Conservation (phyloP, 2,888 invertebrate genomes). For the Sericinus montela region DNA sequence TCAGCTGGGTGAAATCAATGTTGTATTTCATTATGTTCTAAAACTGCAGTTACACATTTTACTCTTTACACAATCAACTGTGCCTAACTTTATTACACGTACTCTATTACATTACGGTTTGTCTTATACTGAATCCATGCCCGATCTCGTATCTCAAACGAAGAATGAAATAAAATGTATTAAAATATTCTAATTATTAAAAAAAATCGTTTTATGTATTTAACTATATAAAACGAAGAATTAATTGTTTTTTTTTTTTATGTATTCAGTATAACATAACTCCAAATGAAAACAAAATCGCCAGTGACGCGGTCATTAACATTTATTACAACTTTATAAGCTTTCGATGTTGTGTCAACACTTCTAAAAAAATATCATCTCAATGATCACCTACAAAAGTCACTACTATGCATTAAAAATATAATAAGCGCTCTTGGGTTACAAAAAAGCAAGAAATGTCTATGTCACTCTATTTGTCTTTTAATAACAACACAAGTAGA, state of each 20-base stretch:
- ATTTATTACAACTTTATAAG: constrained; percentile 26
- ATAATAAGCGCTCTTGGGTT: constrained; percentile 1
- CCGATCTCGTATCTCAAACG: background rate
- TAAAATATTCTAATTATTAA: too few relatives aligned
- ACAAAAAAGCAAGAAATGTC: background rate
- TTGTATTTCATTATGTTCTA: constrained; percentile 65
- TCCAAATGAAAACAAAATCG: constrained; percentile 24
- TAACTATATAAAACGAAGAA: too few relatives aligned
- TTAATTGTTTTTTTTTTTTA: background rate
- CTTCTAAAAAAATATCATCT: constrained; percentile 16
- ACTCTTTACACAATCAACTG: constrained; percentile 46
- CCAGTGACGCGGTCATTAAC: constrained; percentile 27
- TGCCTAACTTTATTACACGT: constrained; percentile 58
- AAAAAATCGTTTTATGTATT: too few relatives aligned
- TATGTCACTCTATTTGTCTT: constrained; percentile 8
- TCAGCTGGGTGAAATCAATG: constrained; percentile 79
- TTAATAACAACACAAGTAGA: constrained; percentile 21
- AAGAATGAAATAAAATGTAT: too few relatives aligned
- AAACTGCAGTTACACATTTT: constrained; percentile 42
- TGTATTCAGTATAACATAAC: constrained; percentile 21
- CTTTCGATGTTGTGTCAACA: constrained; percentile 28
- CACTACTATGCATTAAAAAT: constrained; percentile 18
- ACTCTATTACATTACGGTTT: constrained; percentile 18
- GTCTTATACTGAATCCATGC: constrained; percentile 23
- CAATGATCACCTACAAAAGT: constrained; percentile 5